Base-by-base conservation (phyloP, 2,113 vertebrate species). In the Lagopus leucura region DNA sequence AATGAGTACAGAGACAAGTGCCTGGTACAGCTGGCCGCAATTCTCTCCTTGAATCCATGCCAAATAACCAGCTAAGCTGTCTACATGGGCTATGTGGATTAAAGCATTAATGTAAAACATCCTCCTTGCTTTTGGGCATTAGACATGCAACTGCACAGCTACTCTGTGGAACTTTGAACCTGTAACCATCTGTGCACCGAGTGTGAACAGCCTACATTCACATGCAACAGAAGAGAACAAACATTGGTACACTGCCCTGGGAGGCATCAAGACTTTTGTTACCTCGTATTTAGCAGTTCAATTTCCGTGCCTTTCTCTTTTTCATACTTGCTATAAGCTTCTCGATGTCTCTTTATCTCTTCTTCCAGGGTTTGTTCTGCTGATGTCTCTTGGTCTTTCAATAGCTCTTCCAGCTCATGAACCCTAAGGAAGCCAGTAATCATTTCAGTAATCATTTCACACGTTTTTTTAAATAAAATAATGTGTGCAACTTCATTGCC, bases 321-420 rank as follows among this genome's bases (percentile, higher is more conserved):
- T 96, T 99, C 98, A 89, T 99, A 98, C 94, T 99, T 99, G 97
- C 86, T 97, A 91, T 98, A 99, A 82, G 98, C 97, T 88, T 99
- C 99, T 11, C 99, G 92, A 66, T 99, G 99, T 65, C 99, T 97
- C 89, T 98, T 98, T 30, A 97, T 95, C 88, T 98, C 98, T 74
- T 98, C 98, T 78, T 98, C 98, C 94, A 99, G 96, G 5, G 95
- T 97, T 94, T 99, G 98, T 63, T 99, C 98, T 1, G 98, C 98
- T 12, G 97, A 98, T 13, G 98, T 97, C 97, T 99, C 99, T 97
- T 99, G 99, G 89, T 99, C 99, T 97, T 99, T 99, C 91, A 99
- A 88, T 90, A 99, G 98, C 96, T 99, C 99, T 96, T 99, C 99
- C 76, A 99, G 97, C 80, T 99, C 99, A 27, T 99, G 97, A 71